Base-by-base conservation (phyloP, 2,797 vertebrate species). In the Artibeus lituratus region DNA sequence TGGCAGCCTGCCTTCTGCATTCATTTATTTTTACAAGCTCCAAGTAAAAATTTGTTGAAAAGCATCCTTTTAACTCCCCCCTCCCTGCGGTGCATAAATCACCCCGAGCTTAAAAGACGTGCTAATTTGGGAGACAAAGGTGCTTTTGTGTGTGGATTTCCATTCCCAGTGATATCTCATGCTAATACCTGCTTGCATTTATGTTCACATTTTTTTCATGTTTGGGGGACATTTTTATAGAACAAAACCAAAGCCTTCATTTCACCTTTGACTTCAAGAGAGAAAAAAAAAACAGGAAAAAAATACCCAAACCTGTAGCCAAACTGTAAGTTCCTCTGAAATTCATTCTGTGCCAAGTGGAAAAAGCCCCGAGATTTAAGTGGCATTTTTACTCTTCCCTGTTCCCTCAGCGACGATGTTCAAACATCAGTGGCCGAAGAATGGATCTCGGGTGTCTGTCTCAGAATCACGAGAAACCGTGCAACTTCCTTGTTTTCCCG, bases 51-150 rank as follows among this genome's bases (percentile, higher is more conserved):
- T 72, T 37, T 91, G 69, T 72, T 94, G 62, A 93, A 97, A 95
- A 96, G 53, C 59, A 92, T 24, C 53, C 14, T 49, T 78, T 96
- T 90, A 96, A 70, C 39, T 24, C 35, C 85, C 67, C 89, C 32
- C 39, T 62, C 77, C 55, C 97, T 47, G 22, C 7, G 2, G 22
- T 49, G 92, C 74, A 88, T 93, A 96, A 95, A 69, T 95, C 47
- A 94, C 22, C 51, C 76, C 10, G 69, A 89, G 82, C 89, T 95
- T 84, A 96, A 96, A 96, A 92, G 51, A 84, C 87, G 39, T 53
- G 85, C 65, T 80, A 85, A 47, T 37, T n/a, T n/a, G 9, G 37
- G 62, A 92, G 87, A 96, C 95, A 73, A 90, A 95, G 70, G 3
- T 24, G n/a, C 47, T 70, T 96, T 87, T 94, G 72, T 5, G 1